phyloP scores from a whole-genome alignment of 2,888 invertebrate species.

The Branchellion lobata region DNA sequence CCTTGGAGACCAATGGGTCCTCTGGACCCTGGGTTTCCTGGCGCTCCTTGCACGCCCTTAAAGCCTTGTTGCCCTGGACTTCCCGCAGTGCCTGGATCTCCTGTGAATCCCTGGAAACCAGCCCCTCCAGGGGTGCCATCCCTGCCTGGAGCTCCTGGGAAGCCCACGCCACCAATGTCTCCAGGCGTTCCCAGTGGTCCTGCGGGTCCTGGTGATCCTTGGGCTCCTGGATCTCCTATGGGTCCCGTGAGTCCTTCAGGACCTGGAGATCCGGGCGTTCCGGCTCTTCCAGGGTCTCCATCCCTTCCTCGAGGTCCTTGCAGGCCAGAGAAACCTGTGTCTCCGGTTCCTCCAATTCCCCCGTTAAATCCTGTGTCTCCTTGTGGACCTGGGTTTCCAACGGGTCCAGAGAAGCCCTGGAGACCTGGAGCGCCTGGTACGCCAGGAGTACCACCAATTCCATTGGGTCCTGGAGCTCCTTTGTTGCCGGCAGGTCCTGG shows the following conservation, averaged over 20 bases:
- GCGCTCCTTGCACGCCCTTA: neutral
- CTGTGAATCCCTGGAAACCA: neutral
- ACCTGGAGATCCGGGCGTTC: neutral
- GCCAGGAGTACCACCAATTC: slow-evolving; percentile 25
- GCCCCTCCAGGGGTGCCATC: neutral
- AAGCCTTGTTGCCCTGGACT: neutral
- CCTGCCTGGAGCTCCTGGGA: neutral
- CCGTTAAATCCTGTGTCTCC: slow-evolving; percentile 4
- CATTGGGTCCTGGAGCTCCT: slow-evolving; percentile 10
- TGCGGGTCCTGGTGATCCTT: neutral
- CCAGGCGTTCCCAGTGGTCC: neutral
- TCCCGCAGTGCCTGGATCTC: neutral
- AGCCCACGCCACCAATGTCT: neutral
- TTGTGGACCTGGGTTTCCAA: neutral
- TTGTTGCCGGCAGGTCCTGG: neutral
- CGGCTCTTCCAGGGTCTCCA: neutral
- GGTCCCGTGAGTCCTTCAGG: slow-evolving; percentile 1
- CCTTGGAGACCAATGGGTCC: slow-evolving; percentile 46
- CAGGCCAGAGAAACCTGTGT: neutral
- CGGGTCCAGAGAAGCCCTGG: slow-evolving; percentile 41
- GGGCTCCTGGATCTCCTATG: neutral
- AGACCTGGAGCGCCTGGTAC: slow-evolving; percentile 34
- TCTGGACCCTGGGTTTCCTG: slow-evolving; percentile 32
- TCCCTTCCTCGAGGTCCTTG: neutral
- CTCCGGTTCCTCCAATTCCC: neutral